A percentile compares a stretch with the other conserved stretches of the same genome.
Conservation (phyloP, 2,113 vertebrate genomes). For the Triplophysa rosa region DNA sequence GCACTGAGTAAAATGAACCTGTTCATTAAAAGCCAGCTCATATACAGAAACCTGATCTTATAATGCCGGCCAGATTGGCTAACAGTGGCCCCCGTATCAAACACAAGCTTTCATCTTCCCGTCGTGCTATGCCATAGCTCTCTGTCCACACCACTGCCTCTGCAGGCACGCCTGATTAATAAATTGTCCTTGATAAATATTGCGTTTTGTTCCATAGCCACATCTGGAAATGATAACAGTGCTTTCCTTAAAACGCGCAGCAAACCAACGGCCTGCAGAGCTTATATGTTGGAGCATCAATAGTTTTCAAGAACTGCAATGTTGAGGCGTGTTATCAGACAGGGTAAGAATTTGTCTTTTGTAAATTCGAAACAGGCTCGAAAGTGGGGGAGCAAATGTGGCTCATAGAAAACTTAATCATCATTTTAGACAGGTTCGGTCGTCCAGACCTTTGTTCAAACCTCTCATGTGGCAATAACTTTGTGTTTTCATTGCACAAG, state of each 20-base stretch:
- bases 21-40: constrained; percentile 37
- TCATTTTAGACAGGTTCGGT: constrained; percentile 33
- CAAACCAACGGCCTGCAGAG: constrained; percentile 19
- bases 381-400: constrained; percentile 18
- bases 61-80: constrained; percentile 37
- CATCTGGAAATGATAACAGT: constrained; percentile 42
- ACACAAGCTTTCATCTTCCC: constrained; percentile 45
- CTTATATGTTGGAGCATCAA: constrained; percentile 29
- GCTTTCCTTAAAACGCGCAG: constrained; percentile 5
- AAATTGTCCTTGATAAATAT: constrained; percentile 53
- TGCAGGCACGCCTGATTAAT: constrained; percentile 51
- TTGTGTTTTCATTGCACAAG: constrained; percentile 33
- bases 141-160: constrained; percentile 35
- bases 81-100: constrained; percentile 26
- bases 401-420: constrained; percentile 34
- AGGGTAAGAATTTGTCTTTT: constrained; percentile 36
- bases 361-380: constrained; percentile 31
- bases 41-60: constrained; percentile 30
- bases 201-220: constrained; percentile 38
- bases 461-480: constrained; percentile 34
- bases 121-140: constrained; percentile 28
- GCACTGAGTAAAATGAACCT: constrained; percentile 27
- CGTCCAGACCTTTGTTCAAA: constrained; percentile 34
- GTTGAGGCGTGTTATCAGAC: constrained; percentile 37
- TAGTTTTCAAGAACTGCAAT: constrained; percentile 35